Evolutionary conservation across 2,113 vertebrate genomes (phyloP).

Genomic region (Aldabrachelys gigantea): DNA sequence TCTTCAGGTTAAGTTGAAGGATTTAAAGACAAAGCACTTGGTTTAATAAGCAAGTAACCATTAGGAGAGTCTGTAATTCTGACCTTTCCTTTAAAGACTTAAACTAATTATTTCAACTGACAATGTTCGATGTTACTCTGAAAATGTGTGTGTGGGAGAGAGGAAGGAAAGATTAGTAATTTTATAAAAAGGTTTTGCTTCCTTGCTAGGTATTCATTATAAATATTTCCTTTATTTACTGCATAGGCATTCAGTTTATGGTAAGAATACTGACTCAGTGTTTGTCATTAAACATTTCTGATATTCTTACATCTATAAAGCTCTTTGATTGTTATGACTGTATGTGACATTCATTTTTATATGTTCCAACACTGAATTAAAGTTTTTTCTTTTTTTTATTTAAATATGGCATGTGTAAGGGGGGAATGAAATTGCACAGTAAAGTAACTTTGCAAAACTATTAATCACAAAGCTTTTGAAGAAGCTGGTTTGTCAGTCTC

Average conservation of each 20-base stretch:
- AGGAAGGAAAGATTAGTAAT: background rate
- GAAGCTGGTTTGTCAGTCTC: background rate
- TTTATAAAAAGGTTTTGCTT: background rate
- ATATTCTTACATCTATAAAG: constrained; percentile 4
- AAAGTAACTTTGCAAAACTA: background rate
- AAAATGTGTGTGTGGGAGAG: background rate
- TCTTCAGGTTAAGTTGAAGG: background rate
- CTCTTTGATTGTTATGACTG: background rate
- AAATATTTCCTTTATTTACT: background rate
- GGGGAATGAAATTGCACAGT: background rate
- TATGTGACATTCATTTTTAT: background rate
- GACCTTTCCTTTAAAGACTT: background rate
- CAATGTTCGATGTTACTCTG: background rate
- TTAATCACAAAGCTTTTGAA: background rate
- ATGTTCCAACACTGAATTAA: background rate
- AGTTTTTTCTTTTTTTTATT: background rate
- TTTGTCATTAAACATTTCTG: background rate
- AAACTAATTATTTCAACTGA: background rate
- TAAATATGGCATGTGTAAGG: background rate
- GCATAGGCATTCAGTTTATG: background rate
- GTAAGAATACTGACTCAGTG: background rate
- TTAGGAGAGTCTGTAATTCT: background rate
- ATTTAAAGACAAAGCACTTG: background rate
- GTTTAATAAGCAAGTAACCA: background rate
- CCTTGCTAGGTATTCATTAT: background rate